These are phyloP conservation scores for Venusia cambrica DNA, from an alignment of 2,888 invertebrate species.

Conservation along the genomic window DNA sequence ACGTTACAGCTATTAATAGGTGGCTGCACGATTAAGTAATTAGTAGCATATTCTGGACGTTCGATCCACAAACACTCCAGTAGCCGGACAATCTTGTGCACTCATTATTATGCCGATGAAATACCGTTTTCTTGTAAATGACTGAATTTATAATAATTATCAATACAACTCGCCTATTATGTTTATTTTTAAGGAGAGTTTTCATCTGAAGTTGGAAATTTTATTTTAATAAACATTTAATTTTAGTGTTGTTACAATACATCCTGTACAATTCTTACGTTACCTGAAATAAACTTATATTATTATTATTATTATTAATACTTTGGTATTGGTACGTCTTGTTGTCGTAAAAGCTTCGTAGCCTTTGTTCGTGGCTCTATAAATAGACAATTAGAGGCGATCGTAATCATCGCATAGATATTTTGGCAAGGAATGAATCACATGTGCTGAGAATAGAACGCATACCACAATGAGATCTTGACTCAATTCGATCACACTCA, in stretches of 20 bases:
- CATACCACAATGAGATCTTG: constrained; percentile 21
- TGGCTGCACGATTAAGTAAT: constrained; percentile 24
- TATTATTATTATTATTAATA: not conserved
- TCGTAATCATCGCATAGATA: constrained; percentile 28
- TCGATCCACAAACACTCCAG: constrained; percentile 9
- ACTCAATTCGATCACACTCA: constrained; percentile 27
- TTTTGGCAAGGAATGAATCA: constrained; percentile 34
- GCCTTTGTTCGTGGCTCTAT: constrained; percentile 13
- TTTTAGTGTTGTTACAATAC: constrained; percentile 2
- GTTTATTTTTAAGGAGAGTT: not conserved
- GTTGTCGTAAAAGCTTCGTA: constrained; percentile 1
- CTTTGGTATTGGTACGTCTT: constrained; percentile 4
- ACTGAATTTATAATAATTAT: too few species aligned
- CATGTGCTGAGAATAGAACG: constrained; percentile 25
- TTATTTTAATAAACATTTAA: not conserved
- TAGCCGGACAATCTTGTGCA: not conserved
- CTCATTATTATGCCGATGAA: constrained; percentile 2
- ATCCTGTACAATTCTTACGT: too few species aligned
- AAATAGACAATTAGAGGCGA: constrained; percentile 20
- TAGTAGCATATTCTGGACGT: constrained; percentile 14
- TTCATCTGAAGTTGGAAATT: not conserved
- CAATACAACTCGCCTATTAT: not conserved
- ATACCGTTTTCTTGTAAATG: not conserved
- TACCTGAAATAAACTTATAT: too few species aligned
- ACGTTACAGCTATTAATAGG: constrained; percentile 19